A percentile compares a stretch with the other conserved stretches of the same genome.
Conservation (phyloP, 2,797 vertebrate species). For the Sternarchorhynchus goeldii region DNA sequence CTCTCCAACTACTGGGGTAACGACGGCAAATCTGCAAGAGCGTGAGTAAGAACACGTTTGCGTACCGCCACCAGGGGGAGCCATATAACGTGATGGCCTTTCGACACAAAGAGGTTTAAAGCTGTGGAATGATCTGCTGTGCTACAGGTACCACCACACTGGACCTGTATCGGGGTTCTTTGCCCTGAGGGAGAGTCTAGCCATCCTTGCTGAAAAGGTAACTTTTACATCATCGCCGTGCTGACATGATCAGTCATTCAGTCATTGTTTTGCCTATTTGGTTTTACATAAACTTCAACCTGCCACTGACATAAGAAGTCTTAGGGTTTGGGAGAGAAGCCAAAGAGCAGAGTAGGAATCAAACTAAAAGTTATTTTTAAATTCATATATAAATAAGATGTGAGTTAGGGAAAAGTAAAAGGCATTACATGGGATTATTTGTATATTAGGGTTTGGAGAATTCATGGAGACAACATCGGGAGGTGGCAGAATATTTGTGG, state of each 20-base stretch:
- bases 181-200: slow-evolving; percentile 87
- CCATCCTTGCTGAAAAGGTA: slow-evolving; percentile 86
- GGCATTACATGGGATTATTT: slow-evolving; percentile 32
- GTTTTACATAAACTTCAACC: too few relatives aligned
- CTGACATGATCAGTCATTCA: neutral
- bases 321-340: too few relatives aligned
- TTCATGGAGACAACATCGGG: slow-evolving; percentile 84
- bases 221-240: slow-evolving; percentile 12
- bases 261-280: slow-evolving; percentile 18
- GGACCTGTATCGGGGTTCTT: slow-evolving; percentile 84
- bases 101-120: neutral
- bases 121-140: slow-evolving; percentile 33
- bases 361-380: too few relatives aligned
- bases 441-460: slow-evolving; percentile 84
- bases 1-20: slow-evolving; percentile 93
- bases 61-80: neutral
- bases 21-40: slow-evolving; percentile 75
- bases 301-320: too few relatives aligned
- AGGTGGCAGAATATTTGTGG: slow-evolving; percentile 78
- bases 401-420: too few relatives aligned
- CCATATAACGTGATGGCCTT: neutral
- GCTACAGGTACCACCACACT: slow-evolving; percentile 91
- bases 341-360: too few relatives aligned
- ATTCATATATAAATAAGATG: too few relatives aligned
- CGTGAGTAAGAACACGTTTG: slow-evolving; percentile 63